These are phyloP conservation scores for Pseudomyrmex concolor DNA, from an alignment of 1,140 invertebrate species.

Conservation along the genomic window DNA sequence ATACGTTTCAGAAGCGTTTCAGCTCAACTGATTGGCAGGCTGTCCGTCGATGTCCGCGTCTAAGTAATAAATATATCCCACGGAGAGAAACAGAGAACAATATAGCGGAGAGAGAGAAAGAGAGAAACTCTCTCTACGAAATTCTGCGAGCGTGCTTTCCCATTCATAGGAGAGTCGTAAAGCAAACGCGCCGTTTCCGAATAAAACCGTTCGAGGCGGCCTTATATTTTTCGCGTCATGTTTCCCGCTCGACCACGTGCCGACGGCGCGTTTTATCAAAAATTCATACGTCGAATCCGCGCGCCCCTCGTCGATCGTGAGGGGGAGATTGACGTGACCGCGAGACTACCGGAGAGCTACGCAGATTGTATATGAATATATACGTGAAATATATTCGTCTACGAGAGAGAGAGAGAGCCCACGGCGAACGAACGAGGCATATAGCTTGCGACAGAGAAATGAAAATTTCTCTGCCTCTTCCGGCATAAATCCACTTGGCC, in stretches of 20 bases:
- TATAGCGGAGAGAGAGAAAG: not conserved
- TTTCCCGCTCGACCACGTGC: constrained; percentile 40
- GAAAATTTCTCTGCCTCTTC: constrained; percentile 63
- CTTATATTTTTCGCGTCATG: constrained; percentile 49
- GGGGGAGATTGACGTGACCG: constrained; percentile 38
- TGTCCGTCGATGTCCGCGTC: constrained; percentile 38
- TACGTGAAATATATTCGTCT: constrained; percentile 13
- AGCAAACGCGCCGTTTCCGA: constrained; percentile 45
- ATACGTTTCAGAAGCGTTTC: constrained; percentile 42
- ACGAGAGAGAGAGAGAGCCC: not conserved
- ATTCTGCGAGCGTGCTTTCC: constrained; percentile 21
- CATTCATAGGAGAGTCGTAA: constrained; percentile 53
- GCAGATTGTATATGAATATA: not conserved
- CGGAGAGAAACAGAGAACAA: not conserved
- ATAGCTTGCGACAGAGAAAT: constrained; percentile 60
- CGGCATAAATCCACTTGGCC: constrained; percentile 64
- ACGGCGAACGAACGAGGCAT: constrained; percentile 19
- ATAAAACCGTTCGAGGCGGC: constrained; percentile 26
- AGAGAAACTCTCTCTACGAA: constrained; percentile 2
- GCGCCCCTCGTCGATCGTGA: constrained; percentile 36
- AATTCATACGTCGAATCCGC: constrained; percentile 47
- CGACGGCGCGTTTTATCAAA: constrained; percentile 45
- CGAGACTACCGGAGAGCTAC: not conserved
- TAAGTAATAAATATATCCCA: constrained; percentile 48
- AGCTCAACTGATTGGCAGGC: constrained; percentile 31